These are phyloP conservation scores for Gymnarchus niloticus DNA, from an alignment of 2,113 vertebrate genomes.

Conservation along the genomic window DNA sequence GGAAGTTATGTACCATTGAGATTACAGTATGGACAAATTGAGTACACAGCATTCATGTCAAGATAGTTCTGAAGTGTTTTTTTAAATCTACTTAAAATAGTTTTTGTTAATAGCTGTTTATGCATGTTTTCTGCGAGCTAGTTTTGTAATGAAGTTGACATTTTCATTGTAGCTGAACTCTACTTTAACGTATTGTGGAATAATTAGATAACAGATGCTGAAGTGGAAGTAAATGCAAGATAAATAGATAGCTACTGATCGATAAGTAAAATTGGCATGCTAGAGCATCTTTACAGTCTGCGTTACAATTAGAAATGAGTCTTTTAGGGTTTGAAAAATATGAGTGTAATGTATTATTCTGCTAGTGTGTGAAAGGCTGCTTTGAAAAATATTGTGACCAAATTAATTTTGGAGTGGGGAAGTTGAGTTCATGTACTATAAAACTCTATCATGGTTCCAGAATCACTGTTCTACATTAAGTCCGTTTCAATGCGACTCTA, in stretches of 20 bases:
- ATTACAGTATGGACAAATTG: no score
- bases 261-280: background rate
- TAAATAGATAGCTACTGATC: background rate
- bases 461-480: background rate
- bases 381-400: no score
- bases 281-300: background rate
- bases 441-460: background rate
- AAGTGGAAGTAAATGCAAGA: background rate
- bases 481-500: background rate
- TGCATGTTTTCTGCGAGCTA: no score
- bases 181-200: background rate
- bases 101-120: no score
- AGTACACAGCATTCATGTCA: no score
- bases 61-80: no score
- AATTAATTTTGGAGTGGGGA: no score
- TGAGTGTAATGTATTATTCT: background rate
- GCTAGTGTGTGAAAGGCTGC: background rate
- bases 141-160: no score
- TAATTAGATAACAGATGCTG: background rate
- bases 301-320: background rate
- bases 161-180: background rate
- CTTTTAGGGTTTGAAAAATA: background rate
- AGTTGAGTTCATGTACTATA: no score
- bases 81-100: no score
- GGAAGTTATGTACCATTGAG: background rate